These are phyloP conservation scores for Meteorus colon DNA, from an alignment of 2,888 invertebrate genomes.

Conservation along the genomic window DNA sequence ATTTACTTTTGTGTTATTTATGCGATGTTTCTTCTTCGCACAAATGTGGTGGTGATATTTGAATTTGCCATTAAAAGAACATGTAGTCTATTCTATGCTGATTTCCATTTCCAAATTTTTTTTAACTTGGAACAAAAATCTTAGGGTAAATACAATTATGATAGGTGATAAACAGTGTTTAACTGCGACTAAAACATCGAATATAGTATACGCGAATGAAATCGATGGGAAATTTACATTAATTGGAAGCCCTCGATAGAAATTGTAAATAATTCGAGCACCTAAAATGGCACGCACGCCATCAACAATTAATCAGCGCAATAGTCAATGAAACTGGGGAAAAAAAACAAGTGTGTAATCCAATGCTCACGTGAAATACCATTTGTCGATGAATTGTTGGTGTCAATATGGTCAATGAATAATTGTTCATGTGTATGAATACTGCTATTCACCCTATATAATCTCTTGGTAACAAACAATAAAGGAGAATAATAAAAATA, in stretches of 20 bases:
- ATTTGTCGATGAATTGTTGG: background rate
- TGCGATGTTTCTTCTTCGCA: background rate
- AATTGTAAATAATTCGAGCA: constrained; percentile 13
- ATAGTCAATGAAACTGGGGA: constrained; percentile 3
- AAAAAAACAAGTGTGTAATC: background rate
- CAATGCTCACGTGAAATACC: background rate
- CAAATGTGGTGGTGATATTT: background rate
- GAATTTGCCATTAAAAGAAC: background rate
- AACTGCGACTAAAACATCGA: background rate
- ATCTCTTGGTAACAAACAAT: background rate
- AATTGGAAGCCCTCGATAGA: constrained; percentile 9
- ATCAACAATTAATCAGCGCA: constrained; percentile 6
- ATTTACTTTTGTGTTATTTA: background rate
- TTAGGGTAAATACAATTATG: background rate
- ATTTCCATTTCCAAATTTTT: background rate
- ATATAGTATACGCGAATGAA: background rate
- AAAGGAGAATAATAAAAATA: background rate
- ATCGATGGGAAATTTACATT: constrained; percentile 7
- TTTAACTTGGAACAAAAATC: background rate
- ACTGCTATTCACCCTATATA: too few relatives aligned
- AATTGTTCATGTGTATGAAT: background rate
- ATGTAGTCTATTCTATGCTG: background rate
- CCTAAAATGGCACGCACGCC: background rate
- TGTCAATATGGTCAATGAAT: background rate
- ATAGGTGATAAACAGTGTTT: background rate